Evolutionary conservation across 92 coral and sea anemone genomes (phyloP).

Genomic region (Nematostella vectensis): DNA sequence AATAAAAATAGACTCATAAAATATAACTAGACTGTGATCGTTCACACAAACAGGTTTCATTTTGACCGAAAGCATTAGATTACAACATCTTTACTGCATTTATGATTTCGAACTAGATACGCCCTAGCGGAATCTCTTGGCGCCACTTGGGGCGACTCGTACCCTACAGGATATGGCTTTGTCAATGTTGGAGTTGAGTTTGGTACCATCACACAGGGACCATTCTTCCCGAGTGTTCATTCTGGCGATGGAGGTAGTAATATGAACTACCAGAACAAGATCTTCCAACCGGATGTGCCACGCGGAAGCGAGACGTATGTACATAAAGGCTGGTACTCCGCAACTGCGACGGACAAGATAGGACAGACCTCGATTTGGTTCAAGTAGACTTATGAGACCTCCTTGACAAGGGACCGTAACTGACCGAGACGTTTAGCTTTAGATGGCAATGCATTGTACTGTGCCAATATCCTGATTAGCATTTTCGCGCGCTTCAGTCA

Average conservation of each 20-base stretch:
- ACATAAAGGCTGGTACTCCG: constrained; percentile 71
- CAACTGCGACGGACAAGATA: constrained; percentile 30
- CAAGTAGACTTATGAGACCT: constrained; percentile 34
- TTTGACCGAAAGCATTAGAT: too few species aligned
- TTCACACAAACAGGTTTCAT: too few species aligned
- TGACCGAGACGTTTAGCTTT: too few species aligned
- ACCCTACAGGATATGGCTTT: constrained; percentile 89
- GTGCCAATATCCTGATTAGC: too few species aligned
- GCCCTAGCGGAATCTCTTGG: constrained; percentile 75
- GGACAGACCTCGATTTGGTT: constrained; percentile 99
- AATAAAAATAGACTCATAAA: too few species aligned
- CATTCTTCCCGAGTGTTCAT: constrained; percentile 91
- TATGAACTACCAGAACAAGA: constrained; percentile 1
- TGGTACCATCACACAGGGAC: constrained; percentile 46
- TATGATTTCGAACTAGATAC: too few species aligned
- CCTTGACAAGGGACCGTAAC: too few species aligned
- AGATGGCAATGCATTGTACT: too few species aligned
- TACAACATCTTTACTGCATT: too few species aligned
- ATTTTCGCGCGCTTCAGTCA: too few species aligned
- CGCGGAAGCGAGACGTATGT: constrained; percentile 56
- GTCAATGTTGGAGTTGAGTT: constrained; percentile 30
- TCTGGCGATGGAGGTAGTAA: constrained; percentile 57
- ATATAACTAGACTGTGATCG: too few species aligned
- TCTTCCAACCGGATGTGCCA: constrained; percentile 63
- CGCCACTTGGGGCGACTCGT: constrained; percentile 61